Evolutionary conservation across 2,113 vertebrate genomes (phyloP), one percentile per base, ranked within the genome.

Genomic region (Oncorhynchus nerka): DNA sequence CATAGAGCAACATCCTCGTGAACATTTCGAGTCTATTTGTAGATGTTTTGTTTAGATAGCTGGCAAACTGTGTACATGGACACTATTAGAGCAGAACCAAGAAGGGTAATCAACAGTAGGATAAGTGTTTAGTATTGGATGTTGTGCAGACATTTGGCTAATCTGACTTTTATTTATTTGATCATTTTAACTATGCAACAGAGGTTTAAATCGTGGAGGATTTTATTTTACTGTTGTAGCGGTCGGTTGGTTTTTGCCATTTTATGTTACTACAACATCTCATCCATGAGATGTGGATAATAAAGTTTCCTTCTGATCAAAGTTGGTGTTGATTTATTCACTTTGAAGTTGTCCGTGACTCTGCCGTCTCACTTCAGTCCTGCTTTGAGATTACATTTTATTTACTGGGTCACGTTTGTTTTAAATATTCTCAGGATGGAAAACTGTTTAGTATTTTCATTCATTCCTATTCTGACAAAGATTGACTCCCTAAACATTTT

Each of bases 101-200:
- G 59, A 3, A 61, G 48, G 28, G 20, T 6, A 11, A 26, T 71
- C 70, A 20, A 57, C 9, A 24, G 28, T 51, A 55, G 69, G 70
- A 48, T 55, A 20, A 57, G 64, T 26, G 51, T 61, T 24, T 61
- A n/a, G 34, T 69, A 32, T 62, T 77, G 70, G 70, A 75, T 22
- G 45, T 80, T 73, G 70, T 66, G 11, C 64, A 79, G 57, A 5
- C 30, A 74, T 74, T 49, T 61, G 75, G 67, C 75, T 76, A 26
- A 71, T 75, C 32, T 1, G 61, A 0, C 67, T 74, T 39, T 39
- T 85, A 7, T 81, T 57, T 75, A 48, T 1, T 48, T 0, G 51
- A 74, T 45, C 61, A 30, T 85, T 81, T 24, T 75, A 88, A 79
- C 90, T 92, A 89, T 91, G 91, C 90, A 91, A 89, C 79, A 70